Evolutionary conservation across 2,888 invertebrate species (phyloP).

Genomic region (Thecophora atra): DNA sequence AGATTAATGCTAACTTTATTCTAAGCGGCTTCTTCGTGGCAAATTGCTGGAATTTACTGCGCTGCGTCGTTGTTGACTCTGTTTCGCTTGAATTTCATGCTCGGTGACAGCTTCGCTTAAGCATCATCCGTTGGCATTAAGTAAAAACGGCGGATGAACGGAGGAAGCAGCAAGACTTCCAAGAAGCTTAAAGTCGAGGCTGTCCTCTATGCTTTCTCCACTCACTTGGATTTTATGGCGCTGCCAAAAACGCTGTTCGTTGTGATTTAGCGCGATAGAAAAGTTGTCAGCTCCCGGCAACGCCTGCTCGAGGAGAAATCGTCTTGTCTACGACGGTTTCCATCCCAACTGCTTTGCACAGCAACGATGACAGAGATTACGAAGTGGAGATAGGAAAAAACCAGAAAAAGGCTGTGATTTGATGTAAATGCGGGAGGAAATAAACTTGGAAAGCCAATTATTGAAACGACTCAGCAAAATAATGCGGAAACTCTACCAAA

Average conservation of each 20-base stretch:
- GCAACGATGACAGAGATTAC: neutral
- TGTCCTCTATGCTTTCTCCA: neutral
- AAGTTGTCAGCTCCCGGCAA: neutral
- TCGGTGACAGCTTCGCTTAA: constrained; percentile 13
- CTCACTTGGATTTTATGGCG: neutral
- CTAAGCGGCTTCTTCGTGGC: neutral
- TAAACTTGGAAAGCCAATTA: too few species aligned
- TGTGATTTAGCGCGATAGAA: neutral
- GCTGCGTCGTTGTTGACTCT: constrained; percentile 3
- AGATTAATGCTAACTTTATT: constrained; percentile 15
- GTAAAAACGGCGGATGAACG: neutral
- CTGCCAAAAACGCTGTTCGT: neutral
- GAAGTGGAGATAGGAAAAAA: neutral
- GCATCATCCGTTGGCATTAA: neutral
- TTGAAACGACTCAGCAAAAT: too few species aligned
- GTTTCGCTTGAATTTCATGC: constrained; percentile 13
- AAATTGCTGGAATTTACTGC: neutral
- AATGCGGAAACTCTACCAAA: too few species aligned
- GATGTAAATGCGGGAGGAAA: neutral
- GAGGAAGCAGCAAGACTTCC: neutral
- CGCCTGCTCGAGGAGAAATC: neutral
- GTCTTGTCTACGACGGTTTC: too few species aligned
- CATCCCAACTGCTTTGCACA: too few species aligned
- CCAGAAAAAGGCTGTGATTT: neutral
- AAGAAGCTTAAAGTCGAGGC: constrained; percentile 1